phyloP scores from a whole-genome alignment of 1,140 invertebrate species.

The Holotrichia oblita region DNA sequence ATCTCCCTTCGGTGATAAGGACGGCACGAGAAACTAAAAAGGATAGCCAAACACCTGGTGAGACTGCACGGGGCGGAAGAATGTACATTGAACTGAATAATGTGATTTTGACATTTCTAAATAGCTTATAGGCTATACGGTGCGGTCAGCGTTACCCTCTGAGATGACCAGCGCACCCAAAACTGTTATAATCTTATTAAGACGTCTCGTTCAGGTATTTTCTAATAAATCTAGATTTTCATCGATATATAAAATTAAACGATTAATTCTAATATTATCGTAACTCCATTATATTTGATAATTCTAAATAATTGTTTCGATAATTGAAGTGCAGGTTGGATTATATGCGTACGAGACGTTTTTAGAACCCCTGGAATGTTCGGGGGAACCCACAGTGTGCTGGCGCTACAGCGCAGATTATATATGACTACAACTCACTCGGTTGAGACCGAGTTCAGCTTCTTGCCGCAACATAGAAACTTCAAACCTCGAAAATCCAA shows the following conservation, averaged over 20 bases:
- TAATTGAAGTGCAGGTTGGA: too few species aligned
- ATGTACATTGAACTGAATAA: constrained; percentile 49
- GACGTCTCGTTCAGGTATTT: not conserved
- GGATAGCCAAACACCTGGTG: constrained; percentile 30
- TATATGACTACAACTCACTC: constrained; percentile 45
- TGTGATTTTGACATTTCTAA: constrained; percentile 54
- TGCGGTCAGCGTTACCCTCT: constrained; percentile 47
- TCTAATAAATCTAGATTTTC: not conserved
- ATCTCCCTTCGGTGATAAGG: too few species aligned
- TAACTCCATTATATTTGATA: too few species aligned
- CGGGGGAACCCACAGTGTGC: constrained; percentile 38
- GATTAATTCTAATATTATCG: too few species aligned
- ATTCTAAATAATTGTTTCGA: too few species aligned
- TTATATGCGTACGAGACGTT: not conserved
- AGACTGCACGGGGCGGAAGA: constrained; percentile 32
- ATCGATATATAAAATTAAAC: not conserved
- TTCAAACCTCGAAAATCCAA: too few species aligned
- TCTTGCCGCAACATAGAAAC: not conserved
- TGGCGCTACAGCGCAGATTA: constrained; percentile 39
- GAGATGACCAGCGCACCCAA: constrained; percentile 40
- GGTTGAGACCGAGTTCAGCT: not conserved
- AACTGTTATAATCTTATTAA: constrained; percentile 38
- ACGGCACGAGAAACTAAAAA: not conserved
- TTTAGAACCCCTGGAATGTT: constrained; percentile 25
- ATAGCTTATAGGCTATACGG: constrained; percentile 52